Evolutionary conservation across 1,140 invertebrate genomes (phyloP), one percentile per base, ranked within the genome.

Genomic region (Akabosia matsudoensis): DNA sequence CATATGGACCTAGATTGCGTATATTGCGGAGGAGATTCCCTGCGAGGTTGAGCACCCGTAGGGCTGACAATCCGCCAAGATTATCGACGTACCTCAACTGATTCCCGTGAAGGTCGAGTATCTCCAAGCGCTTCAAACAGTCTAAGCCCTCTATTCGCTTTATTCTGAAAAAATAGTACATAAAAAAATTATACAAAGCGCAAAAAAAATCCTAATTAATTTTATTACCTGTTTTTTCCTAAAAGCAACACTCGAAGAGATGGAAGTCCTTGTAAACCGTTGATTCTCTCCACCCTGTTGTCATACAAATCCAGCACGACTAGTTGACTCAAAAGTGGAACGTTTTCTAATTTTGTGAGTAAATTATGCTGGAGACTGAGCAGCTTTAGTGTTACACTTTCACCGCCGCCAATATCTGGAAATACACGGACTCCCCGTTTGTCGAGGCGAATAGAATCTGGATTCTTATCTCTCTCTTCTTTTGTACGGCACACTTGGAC

Each of bases 301-400:
- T 96, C 93, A 85, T 97, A 97, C 1, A 97, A 86, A 85, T 97
- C 95, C 61, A 97, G 88, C 83, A 96, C 96, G 31, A 97, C 94
- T 54, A 96, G 85, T 84, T 92, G 90, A 33, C 89, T 90, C 74
- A 95, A 88, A 76, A 76, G 81, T 83, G 86, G 83, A 26, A 90
- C 84, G 71, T 88, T 88, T 77, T 92, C 89, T 72, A 97, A 90
- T 78, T 89, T 90, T 74, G 89, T 91, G 74, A 97, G 91, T 76
- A 93, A 88, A 87, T 97, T 97, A 84, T 97, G 94, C 83, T 97
- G 95, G 33, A 96, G 88, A 45, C 95, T 96, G 61, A 97, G 85
- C 56, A 97, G 85, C 31, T 93, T 87, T 31, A 97, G 31, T 33
- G 72, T 64, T 24, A 51, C 45, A 52, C 24, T 51, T 67, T 77